These are phyloP conservation scores for Heliconius charithonia DNA, from an alignment of 2,888 invertebrate species.

Conservation along the genomic window DNA sequence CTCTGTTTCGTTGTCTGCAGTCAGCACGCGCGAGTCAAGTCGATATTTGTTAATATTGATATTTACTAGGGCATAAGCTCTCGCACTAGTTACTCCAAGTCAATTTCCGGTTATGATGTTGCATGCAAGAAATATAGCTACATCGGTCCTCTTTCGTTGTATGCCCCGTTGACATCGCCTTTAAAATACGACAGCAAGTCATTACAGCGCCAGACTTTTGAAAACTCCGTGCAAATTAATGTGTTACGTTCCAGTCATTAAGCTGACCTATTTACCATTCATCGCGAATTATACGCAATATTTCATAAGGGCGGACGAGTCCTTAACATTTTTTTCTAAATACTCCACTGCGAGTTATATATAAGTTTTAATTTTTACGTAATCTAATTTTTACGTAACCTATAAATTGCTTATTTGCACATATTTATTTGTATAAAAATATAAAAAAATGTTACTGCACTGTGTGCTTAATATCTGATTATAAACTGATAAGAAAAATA, in stretches of 20 bases:
- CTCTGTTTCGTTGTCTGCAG: conserved; percentile 25
- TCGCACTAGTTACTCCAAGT: not conserved
- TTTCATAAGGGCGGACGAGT: too few relatives aligned
- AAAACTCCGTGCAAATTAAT: conserved; percentile 15
- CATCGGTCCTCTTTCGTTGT: not conserved
- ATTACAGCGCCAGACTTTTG: conserved; percentile 1
- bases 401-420: too few relatives aligned
- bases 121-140: not conserved
- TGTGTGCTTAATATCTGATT: too few relatives aligned
- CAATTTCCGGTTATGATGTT: not conserved
- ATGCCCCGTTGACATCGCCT: not conserved
- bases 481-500: too few relatives aligned
- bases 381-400: too few relatives aligned
- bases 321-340: too few relatives aligned
- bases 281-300: conserved; percentile 1
- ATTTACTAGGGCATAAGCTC: not conserved
- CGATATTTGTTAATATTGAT: not conserved
- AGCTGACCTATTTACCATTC: conserved; percentile 29
- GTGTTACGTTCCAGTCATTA: conserved; percentile 24
- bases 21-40: not conserved
- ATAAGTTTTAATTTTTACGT: too few relatives aligned
- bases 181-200: conserved; percentile 9
- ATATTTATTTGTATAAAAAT: too few relatives aligned
- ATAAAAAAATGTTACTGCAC: too few relatives aligned
- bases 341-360: too few relatives aligned